A percentile compares a stretch with the other conserved stretches of the same genome.
Conservation (phyloP, 2,888 invertebrate species). For the Zhengitettix transpicula region DNA sequence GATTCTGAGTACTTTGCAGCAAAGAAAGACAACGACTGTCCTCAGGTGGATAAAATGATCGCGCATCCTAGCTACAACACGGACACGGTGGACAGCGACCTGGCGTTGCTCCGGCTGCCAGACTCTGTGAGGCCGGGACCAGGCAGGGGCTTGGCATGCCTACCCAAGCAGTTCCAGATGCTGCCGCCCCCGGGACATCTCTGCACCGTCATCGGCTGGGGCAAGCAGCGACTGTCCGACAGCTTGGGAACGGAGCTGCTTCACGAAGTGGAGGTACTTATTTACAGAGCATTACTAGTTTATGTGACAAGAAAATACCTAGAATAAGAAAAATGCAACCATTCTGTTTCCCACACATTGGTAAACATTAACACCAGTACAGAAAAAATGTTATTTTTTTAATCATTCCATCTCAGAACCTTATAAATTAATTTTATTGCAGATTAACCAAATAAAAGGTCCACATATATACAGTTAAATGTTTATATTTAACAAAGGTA, state of each 20-base stretch:
- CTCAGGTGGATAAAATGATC: slow-evolving; percentile 43
- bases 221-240: slow-evolving; percentile 60
- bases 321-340: too few species aligned
- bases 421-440: too few species aligned
- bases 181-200: slow-evolving; percentile 42
- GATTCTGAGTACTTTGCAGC: too few species aligned
- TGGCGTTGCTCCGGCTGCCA: slow-evolving; percentile 61
- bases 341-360: too few species aligned
- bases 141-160: slow-evolving; percentile 53
- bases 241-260: slow-evolving; percentile 65
- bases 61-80: slow-evolving; percentile 76
- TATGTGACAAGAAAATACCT: too few species aligned
- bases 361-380: too few species aligned
- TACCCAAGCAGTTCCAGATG: slow-evolving; percentile 53
- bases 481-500: too few species aligned
- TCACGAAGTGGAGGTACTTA: slow-evolving; percentile 64
- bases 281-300: not conserved
- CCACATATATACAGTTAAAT: too few species aligned
- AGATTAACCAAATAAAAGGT: too few species aligned
- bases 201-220: slow-evolving; percentile 88
- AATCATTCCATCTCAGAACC: too few species aligned
- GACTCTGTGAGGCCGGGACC: slow-evolving; percentile 21
- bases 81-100: slow-evolving; percentile 82
- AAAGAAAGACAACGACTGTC: not conserved
- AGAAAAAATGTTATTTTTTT: too few species aligned